phyloP scores from a whole-genome alignment of 2,888 invertebrate genomes.

The Lymantria monacha region DNA sequence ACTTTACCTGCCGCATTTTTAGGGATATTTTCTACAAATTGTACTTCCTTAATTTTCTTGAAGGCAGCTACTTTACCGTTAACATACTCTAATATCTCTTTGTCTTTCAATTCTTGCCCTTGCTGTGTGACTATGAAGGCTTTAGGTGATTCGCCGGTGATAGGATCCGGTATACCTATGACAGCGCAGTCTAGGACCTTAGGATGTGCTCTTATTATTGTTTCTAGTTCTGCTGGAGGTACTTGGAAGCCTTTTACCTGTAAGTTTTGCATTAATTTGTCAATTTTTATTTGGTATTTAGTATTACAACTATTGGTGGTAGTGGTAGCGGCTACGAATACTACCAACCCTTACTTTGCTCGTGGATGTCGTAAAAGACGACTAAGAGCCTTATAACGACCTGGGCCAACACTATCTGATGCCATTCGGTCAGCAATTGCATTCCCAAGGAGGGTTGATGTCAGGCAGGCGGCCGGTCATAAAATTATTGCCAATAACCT shows the following conservation, averaged over 20 bases:
- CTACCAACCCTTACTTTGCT: too few relatives aligned
- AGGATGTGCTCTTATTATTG: slow-evolving; percentile 86
- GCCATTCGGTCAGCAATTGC: too few relatives aligned
- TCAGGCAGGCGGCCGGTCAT: too few relatives aligned
- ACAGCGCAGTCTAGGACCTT: slow-evolving; percentile 92
- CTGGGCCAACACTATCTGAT: too few relatives aligned
- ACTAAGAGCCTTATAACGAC: too few relatives aligned
- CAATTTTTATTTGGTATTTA: neutral
- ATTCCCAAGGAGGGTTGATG: too few relatives aligned
- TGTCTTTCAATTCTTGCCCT: slow-evolving; percentile 60
- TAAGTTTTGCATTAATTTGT: slow-evolving; percentile 1
- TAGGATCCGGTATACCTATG: slow-evolving; percentile 87
- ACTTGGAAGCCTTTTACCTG: slow-evolving; percentile 89
- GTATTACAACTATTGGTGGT: too few relatives aligned
- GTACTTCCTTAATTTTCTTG: slow-evolving; percentile 87
- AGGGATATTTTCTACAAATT: slow-evolving; percentile 86
- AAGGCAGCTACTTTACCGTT: slow-evolving; percentile 86
- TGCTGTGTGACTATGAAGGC: slow-evolving; percentile 85
- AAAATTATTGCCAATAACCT: too few relatives aligned
- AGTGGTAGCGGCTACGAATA: too few relatives aligned
- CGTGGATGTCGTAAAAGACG: too few relatives aligned
- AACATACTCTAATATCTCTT: slow-evolving; percentile 85
- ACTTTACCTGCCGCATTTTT: slow-evolving; percentile 91
- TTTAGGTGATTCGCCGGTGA: slow-evolving; percentile 89
- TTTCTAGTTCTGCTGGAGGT: slow-evolving; percentile 94